Base-by-base conservation (phyloP, 2,113 vertebrate genomes). In the Psittacula cyanocephala region DNA sequence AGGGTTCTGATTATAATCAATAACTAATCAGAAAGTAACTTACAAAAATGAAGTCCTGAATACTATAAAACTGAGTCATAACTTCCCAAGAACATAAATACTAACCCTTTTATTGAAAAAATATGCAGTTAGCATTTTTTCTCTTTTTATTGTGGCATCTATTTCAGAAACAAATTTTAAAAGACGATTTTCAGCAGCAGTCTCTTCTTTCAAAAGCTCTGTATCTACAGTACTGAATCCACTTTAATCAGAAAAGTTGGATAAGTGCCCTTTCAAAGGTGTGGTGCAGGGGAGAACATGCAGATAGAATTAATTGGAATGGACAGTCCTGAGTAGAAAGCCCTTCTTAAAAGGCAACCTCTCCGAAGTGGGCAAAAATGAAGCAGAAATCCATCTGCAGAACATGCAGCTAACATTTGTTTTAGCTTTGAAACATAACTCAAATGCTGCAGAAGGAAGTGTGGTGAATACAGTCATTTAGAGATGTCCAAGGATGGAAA, bases 381-480 rank as follows among this genome's bases (percentile, higher is more conserved):
- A 97, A 96, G 92, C 89, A 94, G 72, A 97, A 97, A 95, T 95
- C 83, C 65, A 84, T 96, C 89, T 94, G 74, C 60, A 81, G 89
- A 96, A 72, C 94, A 80, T 92, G 92, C 95, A 97, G 95, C 63
- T 91, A 97, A 89, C 68, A 63, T 59, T 97, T 96, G 95, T 97
- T 85, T 97, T 77, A 86, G 72, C 77, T 67, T 64, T 82, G 87
- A 93, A 86, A 71, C 69, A 89, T 90, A 96, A 91, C 37, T 96
- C 88, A 95, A 79, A 67, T 72, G 69, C 79, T 78, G 37, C 29
- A 11, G 70, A 47, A 90, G 59, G 79, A 93, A 82, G 13, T 78
- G 67, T 95, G 59, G 77, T 78, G 91, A 91, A 64, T 24, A 91
- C 93, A 89, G 77, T 97, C 91, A 95, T 95, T 97, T 97, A 97